Evolutionary conservation across 1,140 invertebrate species (phyloP).

Genomic region (Nylanderia fulva): DNA sequence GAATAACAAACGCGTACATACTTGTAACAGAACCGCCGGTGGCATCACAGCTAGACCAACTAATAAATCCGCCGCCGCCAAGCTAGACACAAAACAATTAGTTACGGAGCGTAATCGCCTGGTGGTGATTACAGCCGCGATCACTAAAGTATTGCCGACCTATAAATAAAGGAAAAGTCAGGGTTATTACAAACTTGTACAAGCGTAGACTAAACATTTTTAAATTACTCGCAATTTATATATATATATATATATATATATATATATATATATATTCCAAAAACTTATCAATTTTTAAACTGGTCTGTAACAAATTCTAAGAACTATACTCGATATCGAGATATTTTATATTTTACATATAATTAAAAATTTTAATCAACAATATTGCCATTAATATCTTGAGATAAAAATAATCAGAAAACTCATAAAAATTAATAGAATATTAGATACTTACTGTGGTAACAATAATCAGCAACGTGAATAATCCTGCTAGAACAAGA

Average conservation of each 20-base stretch:
- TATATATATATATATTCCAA: neutral
- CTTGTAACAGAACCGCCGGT: conserved; percentile 91
- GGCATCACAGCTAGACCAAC: conserved; percentile 98
- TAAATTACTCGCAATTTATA: neutral
- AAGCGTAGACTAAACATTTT: no score
- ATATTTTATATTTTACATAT: no score
- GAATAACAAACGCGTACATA: conserved; percentile 44
- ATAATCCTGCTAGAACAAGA: conserved; percentile 78
- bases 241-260: neutral
- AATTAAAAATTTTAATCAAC: neutral
- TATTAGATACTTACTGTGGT: conserved; percentile 80
- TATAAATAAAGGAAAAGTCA: conserved; percentile 61
- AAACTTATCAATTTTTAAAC: neutral
- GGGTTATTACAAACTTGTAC: neutral
- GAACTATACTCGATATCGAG: neutral
- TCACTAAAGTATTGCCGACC: conserved; percentile 96
- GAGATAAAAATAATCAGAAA: neutral
- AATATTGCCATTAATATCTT: neutral
- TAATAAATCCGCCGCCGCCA: conserved; percentile 96
- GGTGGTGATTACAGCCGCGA: conserved; percentile 96
- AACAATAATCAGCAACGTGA: conserved; percentile 82
- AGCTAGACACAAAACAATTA: conserved; percentile 97
- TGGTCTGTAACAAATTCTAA: neutral
- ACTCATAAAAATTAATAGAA: neutral
- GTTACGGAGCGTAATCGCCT: conserved; percentile 95